Evolutionary conservation across 2,113 vertebrate species (phyloP).

Genomic region (Myrmophylax atrothorax): DNA sequence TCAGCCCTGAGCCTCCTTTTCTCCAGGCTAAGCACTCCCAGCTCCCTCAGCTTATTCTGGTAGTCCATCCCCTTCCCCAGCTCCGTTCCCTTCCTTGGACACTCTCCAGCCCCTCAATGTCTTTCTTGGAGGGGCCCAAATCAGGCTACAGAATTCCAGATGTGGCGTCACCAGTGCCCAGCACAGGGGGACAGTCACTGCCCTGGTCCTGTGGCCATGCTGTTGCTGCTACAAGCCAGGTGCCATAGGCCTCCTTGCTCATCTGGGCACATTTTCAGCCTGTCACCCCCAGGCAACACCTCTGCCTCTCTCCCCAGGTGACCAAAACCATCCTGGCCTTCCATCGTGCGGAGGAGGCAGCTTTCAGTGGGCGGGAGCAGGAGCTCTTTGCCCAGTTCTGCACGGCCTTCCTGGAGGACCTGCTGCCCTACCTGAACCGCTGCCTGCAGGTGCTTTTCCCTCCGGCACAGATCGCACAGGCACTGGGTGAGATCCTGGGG

Average conservation of each 20-base stretch:
- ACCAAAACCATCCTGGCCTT: constrained; percentile 20
- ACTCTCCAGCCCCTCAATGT: rapidly evolving
- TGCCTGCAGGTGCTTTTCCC: constrained; percentile 21
- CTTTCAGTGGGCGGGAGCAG: neutral
- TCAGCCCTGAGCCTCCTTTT: neutral
- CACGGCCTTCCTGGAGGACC: neutral
- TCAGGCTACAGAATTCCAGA: neutral
- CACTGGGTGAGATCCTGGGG: neutral
- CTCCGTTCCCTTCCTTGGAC: rapidly evolving
- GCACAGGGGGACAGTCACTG: neutral
- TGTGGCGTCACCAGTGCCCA: neutral
- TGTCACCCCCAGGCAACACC: neutral
- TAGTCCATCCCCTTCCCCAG: neutral
- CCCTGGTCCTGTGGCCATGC: neutral
- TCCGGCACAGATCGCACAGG: neutral
- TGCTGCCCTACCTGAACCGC: constrained; percentile 6
- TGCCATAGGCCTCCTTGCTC: neutral
- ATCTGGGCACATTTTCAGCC: neutral
- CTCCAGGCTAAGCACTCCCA: neutral
- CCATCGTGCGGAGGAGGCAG: neutral
- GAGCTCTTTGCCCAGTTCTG: constrained; percentile 9
- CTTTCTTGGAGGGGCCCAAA: neutral
- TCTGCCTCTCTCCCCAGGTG: neutral
- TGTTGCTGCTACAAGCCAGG: neutral
- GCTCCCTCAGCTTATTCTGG: neutral